Base-by-base conservation (phyloP, 1,140 invertebrate species). In the Cydia pomonella region DNA sequence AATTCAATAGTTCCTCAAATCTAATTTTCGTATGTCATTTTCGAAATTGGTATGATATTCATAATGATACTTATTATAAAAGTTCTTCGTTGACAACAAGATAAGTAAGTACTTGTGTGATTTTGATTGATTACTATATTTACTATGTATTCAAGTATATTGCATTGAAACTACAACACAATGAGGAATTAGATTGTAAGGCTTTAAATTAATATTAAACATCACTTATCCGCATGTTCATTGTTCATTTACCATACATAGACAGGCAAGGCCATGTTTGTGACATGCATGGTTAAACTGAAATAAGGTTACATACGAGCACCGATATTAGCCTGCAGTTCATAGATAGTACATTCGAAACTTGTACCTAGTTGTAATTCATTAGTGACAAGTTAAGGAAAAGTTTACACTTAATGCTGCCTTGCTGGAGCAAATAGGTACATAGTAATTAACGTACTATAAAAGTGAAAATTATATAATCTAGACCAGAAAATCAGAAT, bases 181-280 rank as follows among this genome's bases (percentile, higher is more conserved):
- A 50, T 50, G n/a, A 50, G 47, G 16, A 50, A 44, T 44, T 50
- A 50, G 47, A n/a, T n/a, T n/a, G 47, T 50, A 50, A 50, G 5
- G 47, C 47, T 50, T 50, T n/a, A 44, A 44, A 44, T 44, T 44
- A 50, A 50, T 50, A 50, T 50, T 50, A 50, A 50, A 59, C 9
- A 59, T 59, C 50, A 53, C 16, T 59, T 59, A 59, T 59, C 53
- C 18, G 53, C n/a, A 23, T 12, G 53, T 59, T 12, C 21, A 59
- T 59, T 59, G 53, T 59, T 59, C 53, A 23, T 23, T 59, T 21
- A 59, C 53, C 53, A 59, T 59, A 59, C 53, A 59, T 59, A 59
- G 53, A 21, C 18, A 23, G 53, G 53, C 53, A 59, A 59, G 53
- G 21, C 53, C 21, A 23, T 23, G 53, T 23, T 59, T 59, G 53